A percentile compares a stretch with the other conserved stretches of the same genome.
These are phyloP conservation scores for Trachymyrmex septentrionalis DNA, from an alignment of 1,140 invertebrate genomes.

Conservation along the genomic window DNA sequence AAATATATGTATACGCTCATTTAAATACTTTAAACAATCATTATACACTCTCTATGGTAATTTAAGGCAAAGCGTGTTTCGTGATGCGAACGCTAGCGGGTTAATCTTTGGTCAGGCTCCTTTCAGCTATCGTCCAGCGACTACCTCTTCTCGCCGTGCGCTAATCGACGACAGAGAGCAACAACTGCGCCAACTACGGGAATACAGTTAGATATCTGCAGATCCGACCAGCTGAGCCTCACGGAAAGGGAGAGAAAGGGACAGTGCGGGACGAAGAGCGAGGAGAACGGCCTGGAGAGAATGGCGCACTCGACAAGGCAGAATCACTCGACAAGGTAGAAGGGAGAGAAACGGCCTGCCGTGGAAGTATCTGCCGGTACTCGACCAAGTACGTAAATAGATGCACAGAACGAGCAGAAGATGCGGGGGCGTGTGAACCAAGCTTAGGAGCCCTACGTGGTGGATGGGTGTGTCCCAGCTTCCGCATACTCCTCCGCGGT, in stretches of 20 bases:
- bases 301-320: slow-evolving; percentile 37
- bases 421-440: slow-evolving; percentile 79
- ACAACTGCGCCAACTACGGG: slow-evolving; percentile 57
- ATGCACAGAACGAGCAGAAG: slow-evolving; percentile 55
- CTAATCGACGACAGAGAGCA: slow-evolving; percentile 68
- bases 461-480: slow-evolving; percentile 80
- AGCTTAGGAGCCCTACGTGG: slow-evolving; percentile 68
- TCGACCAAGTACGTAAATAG: slow-evolving; percentile 70
- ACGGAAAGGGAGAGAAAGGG: slow-evolving; percentile 58
- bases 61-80: slow-evolving; percentile 36
- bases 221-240: slow-evolving; percentile 65
- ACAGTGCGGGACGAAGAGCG: background rate
- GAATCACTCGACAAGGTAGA: slow-evolving; percentile 10
- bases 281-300: slow-evolving; percentile 30
- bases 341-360: slow-evolving; percentile 16
- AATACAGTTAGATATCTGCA: slow-evolving; percentile 69
- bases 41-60: slow-evolving; percentile 26
- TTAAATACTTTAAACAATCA: background rate
- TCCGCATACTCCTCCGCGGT: slow-evolving; percentile 81
- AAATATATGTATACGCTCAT: background rate
- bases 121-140: slow-evolving; percentile 9
- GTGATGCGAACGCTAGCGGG: slow-evolving; percentile 27
- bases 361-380: slow-evolving; percentile 14
- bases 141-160: slow-evolving; percentile 48
- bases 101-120: slow-evolving; percentile 26